Base-by-base conservation (phyloP, 2,888 invertebrate species). In the Saturnia japonica region DNA sequence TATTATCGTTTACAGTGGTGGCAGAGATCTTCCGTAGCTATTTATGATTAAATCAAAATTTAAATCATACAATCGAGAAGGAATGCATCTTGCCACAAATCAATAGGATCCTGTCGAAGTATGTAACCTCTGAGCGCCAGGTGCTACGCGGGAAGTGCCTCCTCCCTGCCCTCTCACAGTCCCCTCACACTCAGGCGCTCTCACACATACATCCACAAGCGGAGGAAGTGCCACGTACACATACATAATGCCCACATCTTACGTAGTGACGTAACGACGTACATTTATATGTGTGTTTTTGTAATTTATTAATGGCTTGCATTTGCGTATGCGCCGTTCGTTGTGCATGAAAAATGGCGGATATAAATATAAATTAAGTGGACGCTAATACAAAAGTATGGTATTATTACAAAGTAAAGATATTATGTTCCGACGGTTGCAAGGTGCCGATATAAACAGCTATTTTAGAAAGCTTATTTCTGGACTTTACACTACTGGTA, bases 131-230 rank as follows among this genome's bases (percentile, higher is more conserved):
- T 80, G 83, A 85, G 88, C 91, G 92, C 93, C 93, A 93, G 93
- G 93, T 93, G 93, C 91, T 92, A 88, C 85, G 89, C 93, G 92
- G 92, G 93, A 92, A 89, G 92, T 90, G 71, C 75, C 78, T 81
- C 83, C 81, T 76, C 77, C 78, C 75, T 80, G 78, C 76, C 72
- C 72, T 51, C 73, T 71, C 72, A 74, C 69, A 75, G 71, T 68
- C 73, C 74, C 75, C 76, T 71, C 74, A 73, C 74, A 78, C 75
- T 80, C 72, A 78, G 72, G 74, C 74, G 79, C 83, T 83, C 83
- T 77, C 85, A 76, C 86, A 83, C 84, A 78, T 81, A 77, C 82
- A 81, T 83, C 83, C 78, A 81, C 75, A 79, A 77, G 76, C 77
- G 79, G 81, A 91, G 89, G 88, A 88, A 88, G 87, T 85, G 74